Evolutionary conservation across 2,113 vertebrate genomes (phyloP), one percentile per base, ranked within the genome.

Genomic region (Toxostoma redivivum): DNA sequence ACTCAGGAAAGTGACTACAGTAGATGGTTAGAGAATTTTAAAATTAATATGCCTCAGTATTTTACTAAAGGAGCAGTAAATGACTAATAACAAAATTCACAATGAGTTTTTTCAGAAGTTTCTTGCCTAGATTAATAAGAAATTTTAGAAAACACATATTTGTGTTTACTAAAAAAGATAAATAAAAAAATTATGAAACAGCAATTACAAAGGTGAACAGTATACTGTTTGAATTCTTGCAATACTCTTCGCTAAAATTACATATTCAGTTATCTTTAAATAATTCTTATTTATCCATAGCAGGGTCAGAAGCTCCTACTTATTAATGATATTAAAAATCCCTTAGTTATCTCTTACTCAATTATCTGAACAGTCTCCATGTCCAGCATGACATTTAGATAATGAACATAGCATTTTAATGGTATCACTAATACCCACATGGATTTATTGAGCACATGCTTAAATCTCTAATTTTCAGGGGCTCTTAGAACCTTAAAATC

Each of bases 361-460:
- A 45, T 97, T 92, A 82, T 90, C 42, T 73, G 38, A 92, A 77
- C 53, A 86, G 27, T 88, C 88, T 90, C 67, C 54, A 23, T 66
- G 82, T 93, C 94, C 94, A 90, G 42, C 54, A 66, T 88, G 95
- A 84, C 84, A 95, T 96, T 95, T 95, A 92, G 81, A 77, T 90
- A 94, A 95, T 73, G 92, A 96, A 92, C 6, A 50, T 23, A 82
- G 6, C 25, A 77, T 74, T 92, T 90, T 82, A 90, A 50, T 72
- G n/a, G 25, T 71, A 77, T 92, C 67, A 61, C 20, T 86, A 90
- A 92, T 66, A 65, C 18, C 81, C 54, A 69, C 25, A 30, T 33
- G 58, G 53, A 80, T 90, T 92, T 97, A 82, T 69, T 88, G 73
- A 53, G 2, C 40, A 37, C 47, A 8, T 61, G 14, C 25, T 90